These are phyloP conservation scores for Trachelus stipa DNA, from an alignment of 2,888 invertebrate genomes.

Conservation along the genomic window DNA sequence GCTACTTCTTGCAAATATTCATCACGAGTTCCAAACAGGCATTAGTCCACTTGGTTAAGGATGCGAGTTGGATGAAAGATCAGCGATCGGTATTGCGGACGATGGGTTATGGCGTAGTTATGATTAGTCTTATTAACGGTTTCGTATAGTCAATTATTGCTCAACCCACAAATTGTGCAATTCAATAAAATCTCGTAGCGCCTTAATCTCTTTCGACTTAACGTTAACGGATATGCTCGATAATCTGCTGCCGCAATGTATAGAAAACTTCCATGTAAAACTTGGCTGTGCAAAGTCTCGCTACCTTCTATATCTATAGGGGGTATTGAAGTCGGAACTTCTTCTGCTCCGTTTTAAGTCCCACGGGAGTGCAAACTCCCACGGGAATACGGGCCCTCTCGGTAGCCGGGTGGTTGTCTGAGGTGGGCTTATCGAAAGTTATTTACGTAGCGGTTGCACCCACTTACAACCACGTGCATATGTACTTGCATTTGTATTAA, in stretches of 20 bases:
- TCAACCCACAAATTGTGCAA: background rate
- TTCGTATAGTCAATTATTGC: background rate
- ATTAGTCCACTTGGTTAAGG: background rate
- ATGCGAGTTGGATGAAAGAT: background rate
- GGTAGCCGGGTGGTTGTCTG: conserved; percentile 36
- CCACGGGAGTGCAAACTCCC: background rate
- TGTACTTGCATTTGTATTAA: background rate
- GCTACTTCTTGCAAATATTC: background rate
- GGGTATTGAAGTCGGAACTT: background rate
- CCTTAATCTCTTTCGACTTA: background rate
- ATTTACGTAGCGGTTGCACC: conserved; percentile 46
- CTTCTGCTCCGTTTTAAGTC: background rate
- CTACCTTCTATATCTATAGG: background rate
- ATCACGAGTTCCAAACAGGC: background rate
- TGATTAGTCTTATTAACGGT: background rate
- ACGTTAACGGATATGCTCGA: background rate
- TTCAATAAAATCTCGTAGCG: background rate
- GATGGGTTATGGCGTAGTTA: background rate
- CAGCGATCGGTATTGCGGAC: background rate
- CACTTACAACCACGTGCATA: background rate
- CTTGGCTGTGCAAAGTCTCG: background rate
- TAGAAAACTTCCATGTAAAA: background rate
- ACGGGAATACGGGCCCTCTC: background rate
- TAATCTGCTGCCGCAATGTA: background rate
- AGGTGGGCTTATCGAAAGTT: conserved; percentile 49